Percentiles rank a stretch among this genome's conserved stretches.
Conservation (phyloP, 1,140 invertebrate species). For the Drosophila ananassae region DNA sequence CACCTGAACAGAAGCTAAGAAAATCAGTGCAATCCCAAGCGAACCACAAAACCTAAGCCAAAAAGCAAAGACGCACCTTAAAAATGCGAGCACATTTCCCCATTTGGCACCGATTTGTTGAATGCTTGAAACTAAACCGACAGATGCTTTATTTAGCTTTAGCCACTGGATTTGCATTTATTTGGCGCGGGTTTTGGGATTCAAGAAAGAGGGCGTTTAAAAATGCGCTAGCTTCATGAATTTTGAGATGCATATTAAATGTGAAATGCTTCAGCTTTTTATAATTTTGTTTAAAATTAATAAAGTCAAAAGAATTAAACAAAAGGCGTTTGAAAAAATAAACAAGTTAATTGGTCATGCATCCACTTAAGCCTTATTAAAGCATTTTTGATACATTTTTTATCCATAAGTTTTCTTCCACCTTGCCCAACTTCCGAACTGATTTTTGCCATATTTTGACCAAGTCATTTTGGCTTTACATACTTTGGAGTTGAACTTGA, state of each 20-base stretch:
- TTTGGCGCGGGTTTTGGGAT: neutral
- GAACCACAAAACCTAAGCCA: neutral
- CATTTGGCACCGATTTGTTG: conserved; percentile 25
- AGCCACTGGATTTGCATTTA: conserved; percentile 33
- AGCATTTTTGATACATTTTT: conserved; percentile 38
- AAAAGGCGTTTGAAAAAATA: neutral
- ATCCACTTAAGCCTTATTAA: conserved; percentile 35
- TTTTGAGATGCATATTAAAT: neutral
- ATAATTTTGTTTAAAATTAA: neutral
- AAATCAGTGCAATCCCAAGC: conserved; percentile 13
- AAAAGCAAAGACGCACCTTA: conserved; percentile 7
- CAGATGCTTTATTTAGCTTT: neutral
- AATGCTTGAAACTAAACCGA: neutral
- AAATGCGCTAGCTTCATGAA: neutral
- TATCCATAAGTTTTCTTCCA: conserved; percentile 27
- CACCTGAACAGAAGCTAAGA: neutral
- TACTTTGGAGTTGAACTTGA: conserved; percentile 44
- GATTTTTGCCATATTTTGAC: conserved; percentile 37
- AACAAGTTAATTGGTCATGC: conserved; percentile 29
- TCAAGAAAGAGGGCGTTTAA: conserved; percentile 10
- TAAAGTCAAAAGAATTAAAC: neutral
- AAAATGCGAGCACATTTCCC: conserved; percentile 22
- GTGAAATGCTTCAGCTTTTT: conserved; percentile 1
- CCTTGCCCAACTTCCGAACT: conserved; percentile 28
- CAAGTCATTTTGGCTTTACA: conserved; percentile 30